Base-by-base conservation (phyloP, 2,797 vertebrate genomes). In the Rhodeus uyekii region DNA sequence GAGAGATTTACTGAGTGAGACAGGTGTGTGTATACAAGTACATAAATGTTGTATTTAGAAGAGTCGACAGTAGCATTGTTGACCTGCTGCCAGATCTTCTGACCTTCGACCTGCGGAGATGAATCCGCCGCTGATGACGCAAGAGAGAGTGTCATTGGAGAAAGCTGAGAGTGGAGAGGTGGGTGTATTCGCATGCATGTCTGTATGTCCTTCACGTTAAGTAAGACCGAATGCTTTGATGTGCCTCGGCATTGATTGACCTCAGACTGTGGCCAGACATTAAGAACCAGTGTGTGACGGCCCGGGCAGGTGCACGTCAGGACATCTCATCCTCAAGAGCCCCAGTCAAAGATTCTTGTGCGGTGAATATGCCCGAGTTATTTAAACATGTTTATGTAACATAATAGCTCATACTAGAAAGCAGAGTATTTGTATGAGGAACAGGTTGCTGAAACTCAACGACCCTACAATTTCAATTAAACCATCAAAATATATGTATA, bases 31-130 rank as follows among this genome's bases (percentile, higher is more conserved):
- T 80, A 32, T 71, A 42, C 46, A 63, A 53, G 68, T 73, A 8
- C 79, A 53, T 44, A 73, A 75, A 73, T 48, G 42, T 63, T 32
- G 18, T 22, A 2, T 82, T 63, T 24, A 58, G 53, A 24, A 39
- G 42, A 18, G 24, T 89, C 86, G 87, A 84, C 85, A 87, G 85
- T 87, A 91, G 87, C 91, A 89, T 91, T 92, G 90, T 91, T 92
- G 89, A 87, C 86, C 81, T 84, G 85, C 87, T 89, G 87, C 91
- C 88, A 87, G 89, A 85, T 89, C 83, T 55, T 90, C 84, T 90
- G 89, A 90, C 90, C 88, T 91, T 89, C 89, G 90, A 86, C 88
- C 90, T 86, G 46, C 85, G 44, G 42, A 80, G 55, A 80, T 39
- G 36, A 55, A 71, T 48, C 7, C 48, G 44, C 80, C 24, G 78